phyloP scores from a whole-genome alignment of 2,888 invertebrate genomes.

The Hypolimnas misippus region DNA sequence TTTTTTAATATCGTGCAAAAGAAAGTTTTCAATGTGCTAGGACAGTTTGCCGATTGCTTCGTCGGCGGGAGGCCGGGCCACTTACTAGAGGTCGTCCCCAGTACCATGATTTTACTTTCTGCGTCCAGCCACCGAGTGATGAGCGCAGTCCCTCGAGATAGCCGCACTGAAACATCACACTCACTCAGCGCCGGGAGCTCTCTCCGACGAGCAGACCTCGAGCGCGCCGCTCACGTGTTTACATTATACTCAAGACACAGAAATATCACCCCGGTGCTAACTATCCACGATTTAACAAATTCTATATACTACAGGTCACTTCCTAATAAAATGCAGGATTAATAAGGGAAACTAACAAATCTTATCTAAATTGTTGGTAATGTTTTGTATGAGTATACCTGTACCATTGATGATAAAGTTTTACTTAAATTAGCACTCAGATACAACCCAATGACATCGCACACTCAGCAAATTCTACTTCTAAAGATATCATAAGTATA shows the following conservation, averaged over 20 bases:
- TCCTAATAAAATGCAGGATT: conserved; percentile 37
- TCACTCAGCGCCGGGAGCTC: conserved; percentile 76
- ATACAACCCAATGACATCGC: conserved; percentile 37
- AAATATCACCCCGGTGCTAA: conserved; percentile 24
- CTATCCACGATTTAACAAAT: conserved; percentile 31
- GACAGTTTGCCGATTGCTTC: conserved; percentile 74
- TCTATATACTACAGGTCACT: conserved; percentile 32
- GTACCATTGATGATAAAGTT: conserved; percentile 34
- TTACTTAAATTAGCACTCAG: conserved; percentile 32
- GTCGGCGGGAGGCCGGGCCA: conserved; percentile 81
- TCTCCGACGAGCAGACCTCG: conserved; percentile 45
- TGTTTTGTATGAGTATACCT: conserved; percentile 32
- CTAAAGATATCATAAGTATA: conserved; percentile 33
- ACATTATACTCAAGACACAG: conserved; percentile 14
- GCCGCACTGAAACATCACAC: conserved; percentile 91
- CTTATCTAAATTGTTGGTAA: conserved; percentile 33
- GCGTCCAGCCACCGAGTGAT: conserved; percentile 97
- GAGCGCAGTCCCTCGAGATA: conserved; percentile 97
- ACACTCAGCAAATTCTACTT: conserved; percentile 39
- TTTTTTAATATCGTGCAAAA: conserved; percentile 75
- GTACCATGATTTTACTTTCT: conserved; percentile 98
- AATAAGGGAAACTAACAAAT: conserved; percentile 38
- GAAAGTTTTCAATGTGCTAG: conserved; percentile 80
- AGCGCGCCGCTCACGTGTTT: conserved; percentile 13
- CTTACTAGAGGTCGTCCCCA: conserved; percentile 98